Evolutionary conservation across 2,113 vertebrate genomes (phyloP).

Genomic region (Oreotrochilus melanogaster): DNA sequence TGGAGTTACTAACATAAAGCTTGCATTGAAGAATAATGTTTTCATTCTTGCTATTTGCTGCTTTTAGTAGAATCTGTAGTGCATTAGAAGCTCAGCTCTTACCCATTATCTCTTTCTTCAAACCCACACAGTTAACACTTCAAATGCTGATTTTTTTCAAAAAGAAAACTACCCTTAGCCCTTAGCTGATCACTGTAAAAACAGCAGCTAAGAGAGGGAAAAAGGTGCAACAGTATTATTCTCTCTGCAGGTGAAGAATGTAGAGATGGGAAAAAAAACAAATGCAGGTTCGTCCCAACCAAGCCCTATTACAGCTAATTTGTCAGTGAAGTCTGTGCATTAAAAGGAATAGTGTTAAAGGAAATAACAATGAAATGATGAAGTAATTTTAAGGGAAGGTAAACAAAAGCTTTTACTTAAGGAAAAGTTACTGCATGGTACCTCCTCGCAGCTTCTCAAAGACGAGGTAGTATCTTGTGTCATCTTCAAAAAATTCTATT

Average conservation of each 20-base stretch:
- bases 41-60: background rate
- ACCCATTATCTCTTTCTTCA: background rate
- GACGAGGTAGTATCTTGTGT: constrained; percentile 92
- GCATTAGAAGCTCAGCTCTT: background rate
- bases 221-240: background rate
- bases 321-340: background rate
- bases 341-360: background rate
- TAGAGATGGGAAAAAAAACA: background rate
- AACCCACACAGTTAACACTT: background rate
- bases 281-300: background rate
- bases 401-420: background rate
- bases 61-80: background rate
- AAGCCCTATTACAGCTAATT: background rate
- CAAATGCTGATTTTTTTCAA: background rate
- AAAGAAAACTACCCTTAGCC: background rate
- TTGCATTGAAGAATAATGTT: background rate
- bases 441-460: constrained; percentile 97
- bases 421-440: constrained; percentile 64
- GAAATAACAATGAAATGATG: background rate
- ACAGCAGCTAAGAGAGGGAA: background rate
- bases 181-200: background rate
- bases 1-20: background rate
- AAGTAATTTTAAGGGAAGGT: background rate
- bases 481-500: constrained; percentile 97
- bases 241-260: background rate